A percentile compares a stretch with the other conserved stretches of the same genome.
phyloP scores from a whole-genome alignment of 2,888 invertebrate species.

The Dyspetes luteomarginatus region DNA sequence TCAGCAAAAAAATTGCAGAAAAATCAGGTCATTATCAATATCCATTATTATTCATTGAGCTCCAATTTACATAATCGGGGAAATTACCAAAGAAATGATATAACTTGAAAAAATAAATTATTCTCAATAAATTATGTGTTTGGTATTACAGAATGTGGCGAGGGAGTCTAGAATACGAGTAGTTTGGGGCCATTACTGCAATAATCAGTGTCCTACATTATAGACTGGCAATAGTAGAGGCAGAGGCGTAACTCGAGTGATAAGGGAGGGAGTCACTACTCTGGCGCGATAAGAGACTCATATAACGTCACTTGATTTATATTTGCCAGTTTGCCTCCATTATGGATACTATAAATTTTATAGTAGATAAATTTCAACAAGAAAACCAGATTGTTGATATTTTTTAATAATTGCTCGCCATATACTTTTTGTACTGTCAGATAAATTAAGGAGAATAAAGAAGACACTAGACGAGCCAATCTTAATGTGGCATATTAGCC shows the following conservation, averaged over 20 bases:
- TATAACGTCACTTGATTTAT: constrained; percentile 44
- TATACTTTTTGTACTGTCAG: not conserved
- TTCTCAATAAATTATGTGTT: no score
- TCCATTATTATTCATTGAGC: no score
- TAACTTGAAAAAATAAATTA: no score
- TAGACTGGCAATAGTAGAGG: not conserved
- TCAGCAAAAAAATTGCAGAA: no score
- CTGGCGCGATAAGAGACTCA: constrained; percentile 46
- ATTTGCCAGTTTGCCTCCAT: constrained; percentile 29
- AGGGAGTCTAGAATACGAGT: not conserved
- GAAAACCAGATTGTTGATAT: not conserved
- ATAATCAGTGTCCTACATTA: not conserved
- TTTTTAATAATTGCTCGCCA: not conserved
- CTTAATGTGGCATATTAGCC: not conserved
- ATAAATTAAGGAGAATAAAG: not conserved
- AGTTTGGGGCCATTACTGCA: not conserved
- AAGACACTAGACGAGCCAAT: not conserved
- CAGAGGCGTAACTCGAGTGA: constrained; percentile 37
- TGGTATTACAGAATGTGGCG: not conserved
- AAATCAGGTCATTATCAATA: no score
- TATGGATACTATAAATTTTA: constrained; percentile 42
- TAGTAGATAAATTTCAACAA: constrained; percentile 21
- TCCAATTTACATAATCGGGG: no score
- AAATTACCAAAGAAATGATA: no score
- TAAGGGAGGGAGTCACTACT: constrained; percentile 29